Conservation (phyloP, 1,140 invertebrate genomes). For the Anastrepha obliqua region DNA sequence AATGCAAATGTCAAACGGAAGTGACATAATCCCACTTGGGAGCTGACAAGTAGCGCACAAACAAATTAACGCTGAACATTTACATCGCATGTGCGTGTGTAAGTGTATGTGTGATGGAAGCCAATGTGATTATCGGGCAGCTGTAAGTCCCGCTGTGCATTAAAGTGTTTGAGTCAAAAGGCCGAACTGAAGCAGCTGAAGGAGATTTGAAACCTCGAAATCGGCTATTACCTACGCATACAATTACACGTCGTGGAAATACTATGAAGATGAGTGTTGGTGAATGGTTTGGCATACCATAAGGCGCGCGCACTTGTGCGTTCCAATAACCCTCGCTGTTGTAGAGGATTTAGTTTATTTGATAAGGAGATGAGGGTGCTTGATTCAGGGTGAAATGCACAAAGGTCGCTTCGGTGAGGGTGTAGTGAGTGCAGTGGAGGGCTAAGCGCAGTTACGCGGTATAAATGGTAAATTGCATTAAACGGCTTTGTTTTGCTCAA, state of each 20-base stretch:
- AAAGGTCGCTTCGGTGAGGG: neutral
- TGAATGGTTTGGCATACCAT: neutral
- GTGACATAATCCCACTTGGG: slow-evolving; percentile 73
- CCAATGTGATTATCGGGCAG: slow-evolving; percentile 33
- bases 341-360: neutral
- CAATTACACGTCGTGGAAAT: neutral
- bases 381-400: neutral
- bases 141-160: slow-evolving; percentile 27
- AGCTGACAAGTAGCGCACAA: slow-evolving; percentile 57
- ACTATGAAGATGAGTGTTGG: neutral
- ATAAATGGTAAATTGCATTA: slow-evolving; percentile 56
- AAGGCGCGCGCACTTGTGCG: slow-evolving; percentile 17
- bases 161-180: slow-evolving; percentile 42
- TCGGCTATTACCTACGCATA: neutral
- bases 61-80: slow-evolving; percentile 4
- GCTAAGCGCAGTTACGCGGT: neutral
- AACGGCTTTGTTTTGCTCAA: slow-evolving; percentile 55
- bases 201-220: slow-evolving; percentile 26
- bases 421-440: neutral
- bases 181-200: slow-evolving; percentile 37
- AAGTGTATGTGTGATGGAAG: neutral
- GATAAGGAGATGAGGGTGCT: neutral
- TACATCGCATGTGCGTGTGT: neutral
- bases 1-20: slow-evolving; percentile 71
- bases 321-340: neutral